Evolutionary conservation across 2,888 invertebrate genomes (phyloP).

Genomic region (Mycalesis mineus): DNA sequence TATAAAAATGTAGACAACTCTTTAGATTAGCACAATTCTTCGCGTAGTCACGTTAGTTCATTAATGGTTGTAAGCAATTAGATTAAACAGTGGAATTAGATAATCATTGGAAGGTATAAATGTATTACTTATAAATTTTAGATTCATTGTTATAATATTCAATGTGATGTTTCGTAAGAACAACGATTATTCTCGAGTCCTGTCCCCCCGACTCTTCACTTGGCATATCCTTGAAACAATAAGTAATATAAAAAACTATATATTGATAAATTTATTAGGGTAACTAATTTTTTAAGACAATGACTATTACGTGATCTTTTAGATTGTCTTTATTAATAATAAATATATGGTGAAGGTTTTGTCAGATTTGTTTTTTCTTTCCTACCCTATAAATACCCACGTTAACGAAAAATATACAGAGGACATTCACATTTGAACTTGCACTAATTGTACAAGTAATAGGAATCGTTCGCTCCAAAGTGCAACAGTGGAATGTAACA

Average conservation of each 20-base stretch:
- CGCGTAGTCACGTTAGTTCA: conserved; percentile 74
- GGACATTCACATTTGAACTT: too few relatives aligned
- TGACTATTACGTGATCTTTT: conserved; percentile 79
- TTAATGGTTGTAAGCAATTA: conserved; percentile 69
- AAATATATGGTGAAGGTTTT: conserved; percentile 79
- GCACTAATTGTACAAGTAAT: too few relatives aligned
- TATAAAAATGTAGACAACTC: conserved; percentile 70
- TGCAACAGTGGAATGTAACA: too few relatives aligned
- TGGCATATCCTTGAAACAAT: conserved; percentile 79
- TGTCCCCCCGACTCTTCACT: conserved; percentile 62
- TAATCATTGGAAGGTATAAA: conserved; percentile 62
- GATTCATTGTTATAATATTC: conserved; percentile 71
- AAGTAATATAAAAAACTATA: conserved; percentile 73
- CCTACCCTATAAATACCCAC: conserved; percentile 10
- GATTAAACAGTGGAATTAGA: conserved; percentile 64
- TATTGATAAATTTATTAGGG: conserved; percentile 78
- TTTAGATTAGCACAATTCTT: conserved; percentile 78
- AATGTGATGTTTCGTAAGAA: conserved; percentile 72
- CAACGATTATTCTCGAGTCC: conserved; percentile 70
- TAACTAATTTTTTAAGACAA: conserved; percentile 78
- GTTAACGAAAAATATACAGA: too few relatives aligned
- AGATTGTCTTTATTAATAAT: conserved; percentile 79
- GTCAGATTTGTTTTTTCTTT: conserved; percentile 67
- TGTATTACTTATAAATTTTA: conserved; percentile 62
- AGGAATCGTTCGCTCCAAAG: too few relatives aligned